Evolutionary conservation across 2,113 vertebrate species (phyloP), one percentile per base, ranked within the genome.

Genomic region (Brachionichthys hirsutus): DNA sequence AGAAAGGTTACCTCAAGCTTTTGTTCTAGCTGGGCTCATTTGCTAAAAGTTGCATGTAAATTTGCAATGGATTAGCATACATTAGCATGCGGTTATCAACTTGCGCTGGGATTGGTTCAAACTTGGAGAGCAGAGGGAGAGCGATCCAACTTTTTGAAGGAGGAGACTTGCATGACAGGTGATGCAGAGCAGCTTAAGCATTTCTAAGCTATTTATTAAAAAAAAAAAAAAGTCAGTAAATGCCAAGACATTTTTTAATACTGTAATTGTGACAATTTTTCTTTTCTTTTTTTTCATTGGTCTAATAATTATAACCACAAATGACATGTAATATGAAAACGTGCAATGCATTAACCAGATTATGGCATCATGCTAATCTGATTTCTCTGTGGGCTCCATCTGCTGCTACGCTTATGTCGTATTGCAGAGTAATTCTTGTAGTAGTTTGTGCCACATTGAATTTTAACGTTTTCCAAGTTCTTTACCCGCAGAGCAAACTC

Each of bases 341-440:
- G 17, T 71, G 54, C 58, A 20, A 17, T 16, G 19, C 59, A 62
- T 14, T 16, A 65, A 85, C 70, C 80, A 87, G 76, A 83, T 66
- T 80, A 75, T 65, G 63, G 61, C 55, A 63, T 80, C 83, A 79
- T 67, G 67, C 8, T 78, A 80, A 81, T 80, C 54, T 54, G 67
- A 74, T 82, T 80, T 72, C 72, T 54, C 65, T 62, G 61, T 80
- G 69, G 73, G 75, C 24, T 30, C 69, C 81, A 82, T 76, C 70
- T 81, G 81, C 69, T 12, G 7, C 54, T 0, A 2, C 62, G 66
- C 56, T 71, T 43, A 58, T 46, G 41, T 30, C 38, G 49, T 50
- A 51, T 51, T 53, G 35, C 50, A 69, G 47, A 62, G 71, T 62
- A 62, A 47, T 30, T 30, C 5, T 30, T 30, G 24, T 30, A 30